Evolutionary conservation across 2,888 invertebrate genomes (phyloP).

Genomic region (Archips crataeganus): DNA sequence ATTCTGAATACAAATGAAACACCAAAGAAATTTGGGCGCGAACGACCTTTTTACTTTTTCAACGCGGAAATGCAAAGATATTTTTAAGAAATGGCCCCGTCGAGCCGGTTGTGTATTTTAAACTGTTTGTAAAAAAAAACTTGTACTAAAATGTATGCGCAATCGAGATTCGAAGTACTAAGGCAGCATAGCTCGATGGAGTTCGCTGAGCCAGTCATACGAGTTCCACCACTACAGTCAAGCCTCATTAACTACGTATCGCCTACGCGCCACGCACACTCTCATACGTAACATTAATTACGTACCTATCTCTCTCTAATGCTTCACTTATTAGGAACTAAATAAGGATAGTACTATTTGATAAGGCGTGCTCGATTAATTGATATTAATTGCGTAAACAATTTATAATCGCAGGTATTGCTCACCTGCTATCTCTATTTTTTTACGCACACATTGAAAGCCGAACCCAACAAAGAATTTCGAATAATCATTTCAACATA

Average conservation of each 20-base stretch:
- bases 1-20: conserved; percentile 54
- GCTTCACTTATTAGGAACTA: conserved; percentile 53
- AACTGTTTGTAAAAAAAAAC: conserved; percentile 73
- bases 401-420: conserved; percentile 10
- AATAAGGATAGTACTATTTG: conserved; percentile 36
- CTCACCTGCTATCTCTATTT: not conserved
- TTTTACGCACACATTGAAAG: conserved; percentile 18
- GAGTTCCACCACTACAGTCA: conserved; percentile 62
- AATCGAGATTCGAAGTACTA: conserved; percentile 80
- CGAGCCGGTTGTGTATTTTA: conserved; percentile 80
- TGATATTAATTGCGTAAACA: conserved; percentile 34
- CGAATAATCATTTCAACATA: conserved; percentile 40
- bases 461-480: conserved; percentile 6
- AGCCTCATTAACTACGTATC: conserved; percentile 65
- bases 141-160: conserved; percentile 81
- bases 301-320: conserved; percentile 70
- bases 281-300: conserved; percentile 61
- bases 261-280: conserved; percentile 67
- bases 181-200: conserved; percentile 69
- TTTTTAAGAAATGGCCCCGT: conserved; percentile 75
- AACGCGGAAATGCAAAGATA: conserved; percentile 82
- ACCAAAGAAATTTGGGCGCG: conserved; percentile 67
- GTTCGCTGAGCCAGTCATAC: conserved; percentile 62
- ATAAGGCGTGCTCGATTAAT: conserved; percentile 35
- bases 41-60: conserved; percentile 77